These are phyloP conservation scores for Nephotettix cincticeps DNA, from an alignment of 1,140 invertebrate species.

Conservation along the genomic window DNA sequence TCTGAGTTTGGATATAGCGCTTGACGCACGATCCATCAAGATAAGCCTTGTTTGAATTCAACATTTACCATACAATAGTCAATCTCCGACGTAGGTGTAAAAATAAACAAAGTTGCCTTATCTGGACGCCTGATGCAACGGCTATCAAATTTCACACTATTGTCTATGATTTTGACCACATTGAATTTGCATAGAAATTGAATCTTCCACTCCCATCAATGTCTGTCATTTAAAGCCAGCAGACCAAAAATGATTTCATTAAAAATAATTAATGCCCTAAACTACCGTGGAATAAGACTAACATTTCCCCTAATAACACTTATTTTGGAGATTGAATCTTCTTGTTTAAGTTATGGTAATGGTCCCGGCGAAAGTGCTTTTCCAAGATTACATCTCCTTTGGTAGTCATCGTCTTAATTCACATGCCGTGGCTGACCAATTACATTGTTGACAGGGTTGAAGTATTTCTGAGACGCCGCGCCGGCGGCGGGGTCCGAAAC, in stretches of 20 bases:
- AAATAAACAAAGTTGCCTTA: no score
- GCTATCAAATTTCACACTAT: no score
- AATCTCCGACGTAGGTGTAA: no score
- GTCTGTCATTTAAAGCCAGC: not conserved
- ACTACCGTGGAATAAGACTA: not conserved
- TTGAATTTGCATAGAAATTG: no score
- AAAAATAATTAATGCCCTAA: not conserved
- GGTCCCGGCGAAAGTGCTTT: not conserved
- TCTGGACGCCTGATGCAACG: no score
- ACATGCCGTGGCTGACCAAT: not conserved
- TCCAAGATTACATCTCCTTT: slow-evolving; percentile 6
- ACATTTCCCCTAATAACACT: not conserved
- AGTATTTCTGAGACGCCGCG: not conserved
- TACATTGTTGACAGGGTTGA: not conserved
- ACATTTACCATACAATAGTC: no score
- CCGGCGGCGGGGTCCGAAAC: not conserved
- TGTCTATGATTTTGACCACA: no score
- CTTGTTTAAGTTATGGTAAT: not conserved
- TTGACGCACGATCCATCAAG: no score
- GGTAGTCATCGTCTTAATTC: slow-evolving; percentile 9
- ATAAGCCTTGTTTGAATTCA: no score
- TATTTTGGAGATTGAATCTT: not conserved
- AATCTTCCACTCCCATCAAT: not conserved
- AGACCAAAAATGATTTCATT: slow-evolving; percentile 3
- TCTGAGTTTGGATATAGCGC: no score